Percentiles rank a stretch among this genome's conserved stretches.
These are phyloP conservation scores for Parazoanthus swiftii DNA, from an alignment of 92 coral and sea anemone species.

Conservation along the genomic window DNA sequence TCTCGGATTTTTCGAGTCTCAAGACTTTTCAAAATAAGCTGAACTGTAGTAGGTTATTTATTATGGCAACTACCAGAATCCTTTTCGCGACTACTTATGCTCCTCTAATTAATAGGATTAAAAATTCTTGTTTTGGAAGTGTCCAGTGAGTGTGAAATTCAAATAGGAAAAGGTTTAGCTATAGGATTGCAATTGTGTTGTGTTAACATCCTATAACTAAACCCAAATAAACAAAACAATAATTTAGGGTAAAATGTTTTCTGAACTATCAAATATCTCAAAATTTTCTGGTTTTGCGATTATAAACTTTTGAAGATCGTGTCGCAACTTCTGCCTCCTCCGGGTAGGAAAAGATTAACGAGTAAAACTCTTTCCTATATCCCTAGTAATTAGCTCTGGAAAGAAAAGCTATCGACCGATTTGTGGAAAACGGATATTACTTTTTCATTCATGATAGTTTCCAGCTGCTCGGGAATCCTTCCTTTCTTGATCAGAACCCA, in stretches of 20 bases:
- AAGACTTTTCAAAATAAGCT: no score
- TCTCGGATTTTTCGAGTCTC: no score
- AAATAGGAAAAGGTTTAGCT: no score
- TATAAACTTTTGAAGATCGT: not conserved
- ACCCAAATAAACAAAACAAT: not conserved
- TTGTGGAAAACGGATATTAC: not conserved
- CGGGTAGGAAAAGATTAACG: not conserved
- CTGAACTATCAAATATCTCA: not conserved
- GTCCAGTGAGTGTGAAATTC: no score
- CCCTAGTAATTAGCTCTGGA: not conserved
- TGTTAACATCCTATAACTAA: not conserved
- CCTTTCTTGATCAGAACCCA: constrained; percentile 85
- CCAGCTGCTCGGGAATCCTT: constrained; percentile 21
- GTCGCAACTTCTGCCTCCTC: not conserved
- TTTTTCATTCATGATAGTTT: not conserved
- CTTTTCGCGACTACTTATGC: no score
- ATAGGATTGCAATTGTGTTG: no score
- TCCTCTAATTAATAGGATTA: no score
- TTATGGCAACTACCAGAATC: no score
- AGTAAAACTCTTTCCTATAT: not conserved
- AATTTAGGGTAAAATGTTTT: no score
- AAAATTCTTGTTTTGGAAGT: no score
- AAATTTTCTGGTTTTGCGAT: no score
- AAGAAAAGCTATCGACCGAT: not conserved
- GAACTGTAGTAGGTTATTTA: no score